Percentiles rank a stretch among this genome's conserved stretches.
These are phyloP conservation scores for Excalfactoria chinensis DNA, from an alignment of 2,113 vertebrate genomes.

Conservation along the genomic window DNA sequence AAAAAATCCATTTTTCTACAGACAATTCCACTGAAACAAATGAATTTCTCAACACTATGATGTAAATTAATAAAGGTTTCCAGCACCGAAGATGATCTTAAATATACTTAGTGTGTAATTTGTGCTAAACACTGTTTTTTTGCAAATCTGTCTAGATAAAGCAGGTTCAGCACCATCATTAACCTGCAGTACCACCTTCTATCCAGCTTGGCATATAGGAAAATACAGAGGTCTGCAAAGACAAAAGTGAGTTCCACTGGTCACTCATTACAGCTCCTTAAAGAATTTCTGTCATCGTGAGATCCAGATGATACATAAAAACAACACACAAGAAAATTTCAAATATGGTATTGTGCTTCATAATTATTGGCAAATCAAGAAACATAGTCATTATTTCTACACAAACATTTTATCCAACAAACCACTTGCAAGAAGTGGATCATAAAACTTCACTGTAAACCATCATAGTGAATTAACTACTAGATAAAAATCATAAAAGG, in stretches of 20 bases:
- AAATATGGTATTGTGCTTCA: neutral
- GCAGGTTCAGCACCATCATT: slow-evolving; percentile 34
- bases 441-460: neutral
- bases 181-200: slow-evolving; percentile 32
- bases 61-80: slow-evolving; percentile 9
- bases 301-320: neutral
- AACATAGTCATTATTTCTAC: neutral
- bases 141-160: slow-evolving; percentile 11
- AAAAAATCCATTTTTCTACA: neutral
- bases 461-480: neutral
- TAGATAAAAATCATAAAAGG: neutral
- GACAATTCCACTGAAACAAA: slow-evolving; percentile 30
- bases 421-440: neutral
- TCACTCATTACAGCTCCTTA: neutral
- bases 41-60: slow-evolving; percentile 13
- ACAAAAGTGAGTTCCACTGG: neutral
- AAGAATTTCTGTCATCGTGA: neutral
- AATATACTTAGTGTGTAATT: slow-evolving; percentile 9
- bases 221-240: neutral
- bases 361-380: neutral
- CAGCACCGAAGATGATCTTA: neutral
- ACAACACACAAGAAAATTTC: neutral
- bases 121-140: neutral
- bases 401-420: slow-evolving; percentile 12
- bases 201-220: neutral